phyloP scores from a whole-genome alignment of 2,888 invertebrate species.

The Myathropa florea region DNA sequence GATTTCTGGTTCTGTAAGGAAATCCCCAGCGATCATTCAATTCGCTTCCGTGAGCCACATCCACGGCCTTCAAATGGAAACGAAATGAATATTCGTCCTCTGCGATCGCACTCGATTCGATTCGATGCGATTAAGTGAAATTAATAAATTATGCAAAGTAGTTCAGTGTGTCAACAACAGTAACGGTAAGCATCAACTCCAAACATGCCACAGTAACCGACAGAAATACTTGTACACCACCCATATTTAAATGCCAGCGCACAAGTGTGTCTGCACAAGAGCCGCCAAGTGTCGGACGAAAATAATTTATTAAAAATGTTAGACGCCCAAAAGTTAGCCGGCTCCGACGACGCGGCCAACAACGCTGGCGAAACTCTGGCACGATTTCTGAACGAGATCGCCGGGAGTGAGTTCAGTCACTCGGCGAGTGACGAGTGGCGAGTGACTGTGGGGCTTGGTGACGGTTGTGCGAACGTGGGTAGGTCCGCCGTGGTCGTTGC shows the following conservation, averaged over 20 bases:
- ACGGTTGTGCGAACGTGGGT: slow-evolving; percentile 14
- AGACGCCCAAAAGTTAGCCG: slow-evolving; percentile 45
- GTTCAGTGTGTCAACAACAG: slow-evolving; percentile 50
- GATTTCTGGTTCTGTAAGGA: neutral
- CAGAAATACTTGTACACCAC: slow-evolving; percentile 23
- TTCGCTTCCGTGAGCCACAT: neutral
- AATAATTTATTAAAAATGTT: slow-evolving; percentile 13
- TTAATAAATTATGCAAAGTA: slow-evolving; percentile 59
- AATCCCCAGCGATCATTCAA: too few relatives aligned
- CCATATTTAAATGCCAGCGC: slow-evolving; percentile 46
- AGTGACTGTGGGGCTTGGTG: neutral
- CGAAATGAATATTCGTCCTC: neutral
- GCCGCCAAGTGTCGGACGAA: slow-evolving; percentile 36
- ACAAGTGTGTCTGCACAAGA: neutral
- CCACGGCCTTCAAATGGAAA: neutral
- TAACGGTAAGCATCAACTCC: slow-evolving; percentile 33
- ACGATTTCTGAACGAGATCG: slow-evolving; percentile 58
- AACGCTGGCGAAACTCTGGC: slow-evolving; percentile 49
- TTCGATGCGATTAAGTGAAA: slow-evolving; percentile 32
- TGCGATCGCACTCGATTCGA: slow-evolving; percentile 5
- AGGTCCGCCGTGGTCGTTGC: slow-evolving; percentile 32
- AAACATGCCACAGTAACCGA: slow-evolving; percentile 64
- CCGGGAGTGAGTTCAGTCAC: slow-evolving; percentile 36
- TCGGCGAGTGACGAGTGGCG: neutral
- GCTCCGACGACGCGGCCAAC: neutral